These are phyloP conservation scores for Castor canadensis DNA, from an alignment of 2,113 vertebrate species.

Conservation along the genomic window DNA sequence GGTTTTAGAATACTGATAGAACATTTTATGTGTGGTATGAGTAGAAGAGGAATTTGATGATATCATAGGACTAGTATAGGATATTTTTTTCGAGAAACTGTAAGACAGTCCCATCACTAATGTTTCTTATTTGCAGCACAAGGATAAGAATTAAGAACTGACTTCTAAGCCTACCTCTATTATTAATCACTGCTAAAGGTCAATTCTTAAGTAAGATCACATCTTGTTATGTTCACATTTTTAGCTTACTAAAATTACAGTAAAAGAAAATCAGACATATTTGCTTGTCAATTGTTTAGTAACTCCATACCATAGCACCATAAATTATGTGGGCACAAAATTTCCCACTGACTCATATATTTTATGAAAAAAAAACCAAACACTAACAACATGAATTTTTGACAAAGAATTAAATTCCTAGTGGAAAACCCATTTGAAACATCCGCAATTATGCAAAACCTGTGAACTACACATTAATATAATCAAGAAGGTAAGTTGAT, in stretches of 20 bases:
- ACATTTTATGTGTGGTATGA: neutral
- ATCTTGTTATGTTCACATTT: neutral
- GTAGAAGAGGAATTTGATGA: neutral
- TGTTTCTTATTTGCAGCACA: neutral
- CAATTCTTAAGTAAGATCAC: neutral
- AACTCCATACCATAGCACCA: neutral
- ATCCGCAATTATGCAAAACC: neutral
- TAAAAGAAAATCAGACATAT: neutral
- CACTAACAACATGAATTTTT: neutral
- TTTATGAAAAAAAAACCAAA: neutral
- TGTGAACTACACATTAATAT: neutral
- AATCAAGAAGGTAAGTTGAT: neutral
- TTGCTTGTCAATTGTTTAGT: conserved; percentile 24
- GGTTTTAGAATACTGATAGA: neutral
- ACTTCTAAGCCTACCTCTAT: conserved; percentile 7
- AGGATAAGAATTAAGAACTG: neutral
- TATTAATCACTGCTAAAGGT: neutral
- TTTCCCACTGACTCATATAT: neutral
- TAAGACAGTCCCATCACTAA: neutral
- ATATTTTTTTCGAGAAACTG: neutral
- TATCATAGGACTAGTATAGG: neutral
- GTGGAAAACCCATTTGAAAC: neutral
- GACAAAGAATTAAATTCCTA: conserved; percentile 2
- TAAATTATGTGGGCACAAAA: neutral
- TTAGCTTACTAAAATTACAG: neutral